Percentiles rank a stretch among this genome's conserved stretches.
These are phyloP conservation scores for Protonemura montana DNA, from an alignment of 2,888 invertebrate genomes.

Conservation along the genomic window DNA sequence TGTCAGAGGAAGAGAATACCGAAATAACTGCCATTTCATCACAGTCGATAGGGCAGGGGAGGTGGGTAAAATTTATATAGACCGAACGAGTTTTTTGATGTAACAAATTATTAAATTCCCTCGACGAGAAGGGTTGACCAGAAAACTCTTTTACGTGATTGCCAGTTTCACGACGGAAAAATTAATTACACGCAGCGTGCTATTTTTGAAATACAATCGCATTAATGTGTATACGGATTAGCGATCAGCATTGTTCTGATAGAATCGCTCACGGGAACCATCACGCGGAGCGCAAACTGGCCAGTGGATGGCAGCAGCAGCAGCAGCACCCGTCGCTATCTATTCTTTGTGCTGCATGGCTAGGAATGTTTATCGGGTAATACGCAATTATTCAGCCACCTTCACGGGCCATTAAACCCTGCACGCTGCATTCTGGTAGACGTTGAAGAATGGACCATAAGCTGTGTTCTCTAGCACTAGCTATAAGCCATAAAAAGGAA, in stretches of 20 bases:
- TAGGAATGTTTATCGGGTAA: background rate
- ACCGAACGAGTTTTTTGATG: background rate
- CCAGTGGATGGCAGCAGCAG: background rate
- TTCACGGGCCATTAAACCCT: background rate
- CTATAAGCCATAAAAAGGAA: background rate
- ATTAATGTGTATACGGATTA: background rate
- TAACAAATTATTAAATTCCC: background rate
- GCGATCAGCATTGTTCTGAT: background rate
- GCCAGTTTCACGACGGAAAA: background rate
- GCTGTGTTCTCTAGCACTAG: background rate
- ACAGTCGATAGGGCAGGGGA: background rate
- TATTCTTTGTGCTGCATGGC: constrained; percentile 7
- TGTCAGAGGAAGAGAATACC: background rate
- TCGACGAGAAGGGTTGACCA: background rate
- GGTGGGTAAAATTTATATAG: background rate
- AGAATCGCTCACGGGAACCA: background rate
- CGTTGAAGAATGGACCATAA: background rate
- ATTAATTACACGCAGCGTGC: background rate
- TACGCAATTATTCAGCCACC: background rate
- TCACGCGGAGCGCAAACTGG: background rate
- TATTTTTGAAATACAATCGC: background rate
- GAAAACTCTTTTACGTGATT: background rate
- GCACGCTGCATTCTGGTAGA: background rate
- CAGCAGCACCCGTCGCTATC: background rate
- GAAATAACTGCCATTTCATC: background rate